Percentiles rank a stretch among this genome's conserved stretches.
Conservation (phyloP, 2,113 vertebrate genomes). For the Catharus fuscescens region DNA sequence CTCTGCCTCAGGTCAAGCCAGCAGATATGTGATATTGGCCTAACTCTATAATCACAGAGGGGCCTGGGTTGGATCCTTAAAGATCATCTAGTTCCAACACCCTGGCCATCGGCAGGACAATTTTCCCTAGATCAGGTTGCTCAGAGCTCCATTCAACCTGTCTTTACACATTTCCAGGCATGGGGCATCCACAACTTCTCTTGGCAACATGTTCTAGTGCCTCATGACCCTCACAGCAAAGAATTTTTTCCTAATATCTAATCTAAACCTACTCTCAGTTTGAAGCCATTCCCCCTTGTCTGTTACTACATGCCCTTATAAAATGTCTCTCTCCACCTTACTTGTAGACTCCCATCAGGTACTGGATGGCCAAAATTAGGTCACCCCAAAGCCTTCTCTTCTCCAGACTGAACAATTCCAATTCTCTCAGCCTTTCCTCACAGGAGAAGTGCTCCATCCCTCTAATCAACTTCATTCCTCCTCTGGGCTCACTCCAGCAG, state of each 20-base stretch:
- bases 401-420: neutral
- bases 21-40: neutral
- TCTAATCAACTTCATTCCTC: neutral
- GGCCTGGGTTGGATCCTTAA: neutral
- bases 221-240: neutral
- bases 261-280: neutral
- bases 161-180: neutral
- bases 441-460: neutral
- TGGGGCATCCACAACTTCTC: neutral
- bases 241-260: neutral
- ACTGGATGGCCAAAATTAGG: neutral
- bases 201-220: neutral
- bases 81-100: neutral
- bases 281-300: neutral
- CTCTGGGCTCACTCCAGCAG: rapidly evolving
- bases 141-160: neutral
- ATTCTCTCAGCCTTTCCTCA: neutral
- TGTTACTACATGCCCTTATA: neutral
- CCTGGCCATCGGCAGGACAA: neutral
- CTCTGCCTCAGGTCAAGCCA: neutral
- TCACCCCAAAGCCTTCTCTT: neutral
- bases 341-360: neutral
- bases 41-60: neutral
- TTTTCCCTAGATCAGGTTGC: neutral
- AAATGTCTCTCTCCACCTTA: neutral